Evolutionary conservation across 1,140 invertebrate species (phyloP), one percentile per base, ranked within the genome.

Genomic region (Papilio aristodemus): DNA sequence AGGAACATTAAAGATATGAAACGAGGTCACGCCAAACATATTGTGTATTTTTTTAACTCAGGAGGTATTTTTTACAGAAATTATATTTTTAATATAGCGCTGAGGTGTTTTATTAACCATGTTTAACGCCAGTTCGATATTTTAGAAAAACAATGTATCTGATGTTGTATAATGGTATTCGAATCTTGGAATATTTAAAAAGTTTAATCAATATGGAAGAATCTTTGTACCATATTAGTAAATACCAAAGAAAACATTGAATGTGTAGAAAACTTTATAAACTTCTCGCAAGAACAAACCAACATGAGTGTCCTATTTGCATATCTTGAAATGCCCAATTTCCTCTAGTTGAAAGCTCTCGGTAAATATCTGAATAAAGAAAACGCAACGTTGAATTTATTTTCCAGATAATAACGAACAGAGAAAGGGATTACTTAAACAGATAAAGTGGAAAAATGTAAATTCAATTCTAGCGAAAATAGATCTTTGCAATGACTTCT

Each of bases 1-100:
- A 50, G 46, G 46, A 22, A 25, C 17, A 10, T 50, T 50, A 50
- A 50, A 50, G 46, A 11, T 50, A 22, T 50, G 46, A 17, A 50
- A 22, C 10, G 8, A 50, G 46, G 46, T 50, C 46, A 50, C 5
- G 17, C 46, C 46, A 50, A 50, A 13, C 27, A 32, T 22, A 50
- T 11, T 50, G 3, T 13, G 4, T 46, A 46, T 4, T 8, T 8
- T 46, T 46, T 17, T 19, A 46, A 46, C 8, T 9, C 27, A 0
- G 8, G 8, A 19, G 19, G 10, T 22, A 11, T 22, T 19, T 2
- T 11, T 9, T 17, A 41, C 11, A n/a, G n/a, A n/a, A n/a, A n/a
- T n/a, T n/a, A n/a, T n/a, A n/a, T n/a, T n/a, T n/a, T n/a, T n/a
- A n/a, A n/a, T n/a, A n/a, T n/a, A n/a, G n/a, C n/a, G n/a, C n/a